These are phyloP conservation scores for Nomada goodeniana DNA, from an alignment of 2,888 invertebrate genomes.

Conservation along the genomic window DNA sequence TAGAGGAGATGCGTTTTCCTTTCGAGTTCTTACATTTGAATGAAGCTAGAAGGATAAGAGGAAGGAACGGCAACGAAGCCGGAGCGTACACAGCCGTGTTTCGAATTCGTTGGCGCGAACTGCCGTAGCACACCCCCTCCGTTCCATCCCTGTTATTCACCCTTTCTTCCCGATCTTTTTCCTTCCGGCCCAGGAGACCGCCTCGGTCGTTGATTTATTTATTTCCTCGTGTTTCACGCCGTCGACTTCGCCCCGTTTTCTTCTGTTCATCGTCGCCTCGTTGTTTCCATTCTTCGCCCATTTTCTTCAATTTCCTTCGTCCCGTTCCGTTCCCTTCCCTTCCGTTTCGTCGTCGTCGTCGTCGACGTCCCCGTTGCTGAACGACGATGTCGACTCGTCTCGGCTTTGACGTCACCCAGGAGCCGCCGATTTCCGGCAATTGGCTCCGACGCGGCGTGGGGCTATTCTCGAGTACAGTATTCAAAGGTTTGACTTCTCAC, in stretches of 20 bases:
- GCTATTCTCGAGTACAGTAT: slow-evolving; percentile 42
- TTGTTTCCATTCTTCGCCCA: slow-evolving; percentile 48
- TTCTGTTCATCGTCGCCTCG: slow-evolving; percentile 50
- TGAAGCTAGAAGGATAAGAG: slow-evolving; percentile 57
- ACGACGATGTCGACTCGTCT: slow-evolving; percentile 59
- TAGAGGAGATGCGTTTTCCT: slow-evolving; percentile 65
- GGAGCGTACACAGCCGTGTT: slow-evolving; percentile 16
- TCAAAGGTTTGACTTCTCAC: slow-evolving; percentile 39
- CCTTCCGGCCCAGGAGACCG: slow-evolving; percentile 48
- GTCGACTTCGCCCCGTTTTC: slow-evolving; percentile 44
- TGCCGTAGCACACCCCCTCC: slow-evolving; percentile 33
- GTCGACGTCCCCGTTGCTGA: slow-evolving; percentile 35
- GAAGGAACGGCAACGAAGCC: slow-evolving; percentile 17
- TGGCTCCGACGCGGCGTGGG: slow-evolving; percentile 57
- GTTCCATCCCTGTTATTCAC: slow-evolving; percentile 37
- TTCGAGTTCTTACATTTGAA: slow-evolving; percentile 69
- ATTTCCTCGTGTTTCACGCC: slow-evolving; percentile 67
- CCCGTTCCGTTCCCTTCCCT: slow-evolving; percentile 49
- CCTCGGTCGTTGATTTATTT: slow-evolving; percentile 66
- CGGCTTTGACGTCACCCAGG: slow-evolving; percentile 69
- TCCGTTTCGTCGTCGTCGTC: neutral
- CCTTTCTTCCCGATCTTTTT: slow-evolving; percentile 9
- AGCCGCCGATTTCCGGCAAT: slow-evolving; percentile 75
- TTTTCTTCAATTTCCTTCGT: slow-evolving; percentile 55
- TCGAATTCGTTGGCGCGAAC: slow-evolving; percentile 63